phyloP scores from a whole-genome alignment of 1,140 invertebrate species.

The Apocrypta bakeri region DNA sequence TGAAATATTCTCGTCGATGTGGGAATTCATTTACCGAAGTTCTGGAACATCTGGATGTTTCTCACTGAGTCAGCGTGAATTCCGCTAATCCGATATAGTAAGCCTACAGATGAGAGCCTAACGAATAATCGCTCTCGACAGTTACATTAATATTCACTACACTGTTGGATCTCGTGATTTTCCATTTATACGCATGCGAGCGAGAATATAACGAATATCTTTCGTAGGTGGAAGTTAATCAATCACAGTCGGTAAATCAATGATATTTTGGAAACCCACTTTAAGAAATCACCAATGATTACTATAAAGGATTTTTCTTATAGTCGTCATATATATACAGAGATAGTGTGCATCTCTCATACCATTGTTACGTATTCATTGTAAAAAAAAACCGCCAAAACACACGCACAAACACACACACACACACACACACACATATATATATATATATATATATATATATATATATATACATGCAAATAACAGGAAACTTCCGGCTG shows the following conservation, averaged over 20 bases:
- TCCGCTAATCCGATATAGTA: conserved; percentile 3
- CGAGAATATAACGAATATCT: not conserved
- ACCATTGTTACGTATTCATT: too few species aligned
- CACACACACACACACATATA: too few species aligned
- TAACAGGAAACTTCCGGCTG: not conserved
- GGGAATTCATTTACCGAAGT: conserved; percentile 11
- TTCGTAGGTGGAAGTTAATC: not conserved
- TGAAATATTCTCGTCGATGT: conserved; percentile 24
- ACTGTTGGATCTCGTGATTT: not conserved
- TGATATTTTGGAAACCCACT: too few species aligned
- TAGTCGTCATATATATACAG: too few species aligned
- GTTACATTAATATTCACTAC: not conserved
- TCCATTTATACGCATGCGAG: not conserved
- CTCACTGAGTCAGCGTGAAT: conserved; percentile 3
- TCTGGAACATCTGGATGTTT: not conserved
- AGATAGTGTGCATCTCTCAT: too few species aligned
- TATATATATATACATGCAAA: not conserved
- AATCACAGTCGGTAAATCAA: too few species aligned
- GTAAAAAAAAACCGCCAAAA: too few species aligned
- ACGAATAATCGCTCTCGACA: not conserved
- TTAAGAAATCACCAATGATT: too few species aligned
- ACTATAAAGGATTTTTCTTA: too few species aligned
- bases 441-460: not conserved
- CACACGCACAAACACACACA: too few species aligned
- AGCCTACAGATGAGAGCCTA: not conserved